A percentile compares a stretch with the other conserved stretches of the same genome.
phyloP scores from a whole-genome alignment of 2,797 vertebrate species.

The Sternotherus odoratus region DNA sequence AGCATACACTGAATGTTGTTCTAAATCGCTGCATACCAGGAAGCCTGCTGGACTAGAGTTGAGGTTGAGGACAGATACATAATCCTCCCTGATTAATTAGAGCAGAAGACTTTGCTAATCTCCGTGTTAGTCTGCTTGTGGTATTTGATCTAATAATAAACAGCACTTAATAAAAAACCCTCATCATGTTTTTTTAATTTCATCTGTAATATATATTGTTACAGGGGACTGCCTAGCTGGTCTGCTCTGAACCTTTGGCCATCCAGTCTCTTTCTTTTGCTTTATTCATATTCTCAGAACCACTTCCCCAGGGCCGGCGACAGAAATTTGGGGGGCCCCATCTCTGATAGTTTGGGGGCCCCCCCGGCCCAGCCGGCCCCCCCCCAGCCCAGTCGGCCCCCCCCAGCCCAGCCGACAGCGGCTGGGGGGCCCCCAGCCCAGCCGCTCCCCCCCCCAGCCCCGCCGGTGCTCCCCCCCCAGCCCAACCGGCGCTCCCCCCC shows the following conservation, averaged over 20 bases:
- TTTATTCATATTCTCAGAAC: neutral
- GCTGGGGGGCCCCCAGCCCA: too few relatives aligned
- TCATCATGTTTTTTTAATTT: constrained; percentile 1
- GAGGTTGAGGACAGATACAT: constrained; percentile 1
- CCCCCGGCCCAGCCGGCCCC: too few relatives aligned
- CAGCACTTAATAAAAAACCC: neutral
- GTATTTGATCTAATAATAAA: constrained; percentile 53
- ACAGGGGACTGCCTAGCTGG: neutral
- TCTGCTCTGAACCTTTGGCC: neutral
- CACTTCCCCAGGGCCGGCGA: too few relatives aligned
- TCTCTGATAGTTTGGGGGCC: too few relatives aligned
- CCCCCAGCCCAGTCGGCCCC: too few relatives aligned
- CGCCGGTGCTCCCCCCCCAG: too few relatives aligned
- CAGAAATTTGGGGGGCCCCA: too few relatives aligned
- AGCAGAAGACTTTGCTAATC: constrained; percentile 48
- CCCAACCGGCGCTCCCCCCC: too few relatives aligned
- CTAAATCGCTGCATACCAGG: neutral
- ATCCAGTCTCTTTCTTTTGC: neutral
- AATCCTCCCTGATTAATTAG: constrained; percentile 57
- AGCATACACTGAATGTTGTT: neutral
- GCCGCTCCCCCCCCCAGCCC: too few relatives aligned
- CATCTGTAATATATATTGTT: neutral
- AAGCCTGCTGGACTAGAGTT: neutral
- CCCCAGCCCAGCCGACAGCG: too few relatives aligned
- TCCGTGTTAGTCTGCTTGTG: constrained; percentile 33